Conservation (phyloP, 2,113 vertebrate genomes). For the Gambusia holbrooki region DNA sequence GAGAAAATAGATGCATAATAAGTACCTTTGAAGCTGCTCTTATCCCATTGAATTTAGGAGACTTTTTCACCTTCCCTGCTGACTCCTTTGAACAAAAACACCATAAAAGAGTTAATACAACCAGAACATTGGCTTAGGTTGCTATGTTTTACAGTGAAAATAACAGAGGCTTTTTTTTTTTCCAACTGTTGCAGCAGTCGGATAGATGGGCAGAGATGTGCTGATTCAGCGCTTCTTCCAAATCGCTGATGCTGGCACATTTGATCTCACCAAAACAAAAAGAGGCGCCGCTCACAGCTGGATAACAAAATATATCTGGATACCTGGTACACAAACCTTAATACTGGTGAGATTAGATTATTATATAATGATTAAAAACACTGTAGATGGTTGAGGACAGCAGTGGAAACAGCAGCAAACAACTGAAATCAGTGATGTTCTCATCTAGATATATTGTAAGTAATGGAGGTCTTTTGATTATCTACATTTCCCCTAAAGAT, state of each 20-base stretch:
- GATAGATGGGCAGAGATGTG: neutral
- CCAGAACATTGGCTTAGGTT: neutral
- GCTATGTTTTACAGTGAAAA: neutral
- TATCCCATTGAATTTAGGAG: slow-evolving; percentile 32
- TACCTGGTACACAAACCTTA: too few relatives aligned
- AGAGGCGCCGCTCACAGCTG: neutral
- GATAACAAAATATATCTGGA: neutral
- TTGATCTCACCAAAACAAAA: slow-evolving; percentile 1
- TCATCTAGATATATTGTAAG: neutral
- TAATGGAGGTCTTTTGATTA: neutral
- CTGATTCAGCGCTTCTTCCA: neutral
- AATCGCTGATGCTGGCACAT: slow-evolving; percentile 43
- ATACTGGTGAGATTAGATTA: too few relatives aligned
- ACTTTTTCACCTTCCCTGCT: slow-evolving; percentile 52
- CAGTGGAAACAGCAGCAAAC: neutral
- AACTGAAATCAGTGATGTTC: neutral
- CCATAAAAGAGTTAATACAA: neutral
- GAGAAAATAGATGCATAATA: neutral
- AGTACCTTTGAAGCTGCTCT: slow-evolving; percentile 53
- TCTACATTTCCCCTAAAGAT: neutral
- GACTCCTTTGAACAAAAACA: slow-evolving; percentile 40
- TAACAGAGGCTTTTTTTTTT: neutral
- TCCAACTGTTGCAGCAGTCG: neutral
- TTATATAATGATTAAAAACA: too few relatives aligned
- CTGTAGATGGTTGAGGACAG: too few relatives aligned